Percentiles rank a stretch among this genome's conserved stretches.
Evolutionary conservation across 2,113 vertebrate species (phyloP).

Genomic region (Crotalus helleri): DNA sequence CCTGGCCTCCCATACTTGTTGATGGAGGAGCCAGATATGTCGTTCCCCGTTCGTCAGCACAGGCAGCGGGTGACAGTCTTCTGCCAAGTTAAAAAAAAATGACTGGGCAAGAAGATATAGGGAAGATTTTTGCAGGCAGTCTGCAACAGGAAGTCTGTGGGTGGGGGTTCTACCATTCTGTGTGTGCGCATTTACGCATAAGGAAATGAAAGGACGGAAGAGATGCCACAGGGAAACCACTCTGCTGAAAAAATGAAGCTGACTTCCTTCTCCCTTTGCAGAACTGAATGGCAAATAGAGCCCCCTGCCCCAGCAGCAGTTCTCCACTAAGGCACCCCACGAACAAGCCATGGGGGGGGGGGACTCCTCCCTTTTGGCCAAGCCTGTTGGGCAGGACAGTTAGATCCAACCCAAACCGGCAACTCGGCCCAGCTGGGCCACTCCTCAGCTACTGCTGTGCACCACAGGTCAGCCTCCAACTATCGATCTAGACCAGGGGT

Average conservation of each 20-base stretch:
- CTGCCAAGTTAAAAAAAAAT: background rate
- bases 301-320: background rate
- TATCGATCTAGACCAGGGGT: background rate
- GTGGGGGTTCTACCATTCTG: background rate
- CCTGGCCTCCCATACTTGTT: background rate
- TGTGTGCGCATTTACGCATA: background rate
- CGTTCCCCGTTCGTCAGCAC: background rate
- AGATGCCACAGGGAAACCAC: background rate
- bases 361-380: background rate
- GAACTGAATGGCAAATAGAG: background rate
- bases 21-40: background rate
- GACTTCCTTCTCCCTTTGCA: background rate
- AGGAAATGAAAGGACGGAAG: too few species aligned
- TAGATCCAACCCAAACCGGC: background rate
- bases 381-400: background rate
- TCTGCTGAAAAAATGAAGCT: background rate
- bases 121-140: background rate
- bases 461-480: background rate
- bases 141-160: conserved; percentile 15
- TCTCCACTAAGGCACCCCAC: background rate
- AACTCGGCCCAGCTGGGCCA: background rate
- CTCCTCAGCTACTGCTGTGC: background rate
- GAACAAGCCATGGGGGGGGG: background rate
- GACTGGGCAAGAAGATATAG: background rate
- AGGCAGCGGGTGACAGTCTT: background rate